Conservation (phyloP, 2,797 vertebrate species). For the Enteromius unitaeniatus region DNA sequence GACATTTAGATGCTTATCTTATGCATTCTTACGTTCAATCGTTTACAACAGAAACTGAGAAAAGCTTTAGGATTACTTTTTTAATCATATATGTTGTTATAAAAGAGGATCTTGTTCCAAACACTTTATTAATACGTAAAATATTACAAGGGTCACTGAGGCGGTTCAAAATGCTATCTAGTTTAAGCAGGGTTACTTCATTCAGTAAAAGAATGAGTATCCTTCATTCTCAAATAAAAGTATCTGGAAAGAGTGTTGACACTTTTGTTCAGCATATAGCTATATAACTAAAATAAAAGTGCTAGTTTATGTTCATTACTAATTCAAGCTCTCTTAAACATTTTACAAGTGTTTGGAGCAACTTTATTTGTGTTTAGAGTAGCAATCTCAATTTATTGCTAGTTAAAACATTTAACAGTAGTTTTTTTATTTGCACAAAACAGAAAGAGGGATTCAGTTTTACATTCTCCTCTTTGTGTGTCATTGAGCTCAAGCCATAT, state of each 20-base stretch:
- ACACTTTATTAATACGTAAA: conserved; percentile 4
- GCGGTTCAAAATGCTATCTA: conserved; percentile 15
- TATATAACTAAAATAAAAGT: neutral
- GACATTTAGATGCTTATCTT: conserved; percentile 12
- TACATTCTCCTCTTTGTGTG: neutral
- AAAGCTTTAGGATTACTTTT: neutral
- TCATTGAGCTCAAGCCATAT: neutral
- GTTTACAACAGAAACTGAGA: neutral
- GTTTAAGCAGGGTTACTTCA: conserved; percentile 22
- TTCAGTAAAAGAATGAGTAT: neutral
- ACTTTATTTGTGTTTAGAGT: neutral
- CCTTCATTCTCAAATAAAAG: conserved; percentile 13
- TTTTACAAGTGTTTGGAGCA: neutral
- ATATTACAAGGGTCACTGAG: neutral
- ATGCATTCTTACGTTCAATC: conserved; percentile 2
- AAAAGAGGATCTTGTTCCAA: neutral
- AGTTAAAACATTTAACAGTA: neutral
- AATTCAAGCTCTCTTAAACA: neutral
- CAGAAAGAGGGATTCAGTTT: neutral
- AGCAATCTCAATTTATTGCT: neutral
- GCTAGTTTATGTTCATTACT: neutral
- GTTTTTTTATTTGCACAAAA: neutral
- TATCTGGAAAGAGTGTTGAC: too few relatives aligned
- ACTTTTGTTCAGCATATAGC: neutral
- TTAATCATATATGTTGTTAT: neutral